Conservation (phyloP, 2,888 invertebrate genomes). For the Ctenicera cuprea region DNA sequence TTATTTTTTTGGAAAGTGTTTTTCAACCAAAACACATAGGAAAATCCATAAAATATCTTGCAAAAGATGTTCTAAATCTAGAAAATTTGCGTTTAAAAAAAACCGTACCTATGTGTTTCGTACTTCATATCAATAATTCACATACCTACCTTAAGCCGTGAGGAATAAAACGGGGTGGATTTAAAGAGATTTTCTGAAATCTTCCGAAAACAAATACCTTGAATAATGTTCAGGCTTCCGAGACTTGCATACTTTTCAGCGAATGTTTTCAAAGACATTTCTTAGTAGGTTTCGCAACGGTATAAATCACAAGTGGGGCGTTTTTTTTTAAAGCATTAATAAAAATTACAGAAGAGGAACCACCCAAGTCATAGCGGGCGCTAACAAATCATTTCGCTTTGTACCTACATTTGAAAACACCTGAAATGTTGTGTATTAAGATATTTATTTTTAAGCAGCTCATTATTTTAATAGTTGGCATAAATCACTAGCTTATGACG, state of each 20-base stretch:
- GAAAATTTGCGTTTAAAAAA: no score
- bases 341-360: conserved; percentile 39
- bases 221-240: conserved; percentile 16
- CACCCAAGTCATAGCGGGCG: conserved; percentile 39
- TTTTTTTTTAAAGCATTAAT: conserved; percentile 20
- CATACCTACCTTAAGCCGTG: background rate
- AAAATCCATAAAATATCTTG: no score
- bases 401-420: conserved; percentile 56
- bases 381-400: conserved; percentile 60
- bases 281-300: conserved; percentile 28
- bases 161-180: conserved; percentile 20
- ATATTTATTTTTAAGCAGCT: conserved; percentile 56
- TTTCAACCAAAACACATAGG: no score
- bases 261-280: conserved; percentile 20
- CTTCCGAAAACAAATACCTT: conserved; percentile 19
- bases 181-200: conserved; percentile 4
- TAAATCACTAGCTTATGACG: conserved; percentile 48
- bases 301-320: conserved; percentile 21
- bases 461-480: conserved; percentile 55
- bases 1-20: no score
- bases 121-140: background rate
- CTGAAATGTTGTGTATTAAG: conserved; percentile 55
- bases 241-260: conserved; percentile 23
- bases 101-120: no score
- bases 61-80: no score